Evolutionary conservation across 53 echinoderm and acorn worm genomes (phyloP).

Genomic region (Actinopyga echinites): DNA sequence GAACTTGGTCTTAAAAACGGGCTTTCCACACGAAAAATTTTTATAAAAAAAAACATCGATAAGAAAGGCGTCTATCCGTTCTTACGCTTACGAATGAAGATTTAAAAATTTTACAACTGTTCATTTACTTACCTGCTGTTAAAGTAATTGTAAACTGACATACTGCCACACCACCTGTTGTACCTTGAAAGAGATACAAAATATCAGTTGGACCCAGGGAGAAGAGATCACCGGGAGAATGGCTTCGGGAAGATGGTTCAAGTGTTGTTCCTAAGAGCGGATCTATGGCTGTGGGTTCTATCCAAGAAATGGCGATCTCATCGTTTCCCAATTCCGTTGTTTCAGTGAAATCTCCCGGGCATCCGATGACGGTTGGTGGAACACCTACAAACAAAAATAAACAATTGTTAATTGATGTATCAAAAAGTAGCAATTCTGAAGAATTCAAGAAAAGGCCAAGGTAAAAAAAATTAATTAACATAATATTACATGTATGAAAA

Average conservation of each 20-base stretch:
- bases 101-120: too few species aligned
- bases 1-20: too few species aligned
- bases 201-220: not conserved
- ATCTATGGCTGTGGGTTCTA: not conserved
- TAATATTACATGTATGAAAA: too few species aligned
- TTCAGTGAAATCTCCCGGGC: not conserved
- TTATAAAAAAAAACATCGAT: too few species aligned
- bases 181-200: not conserved
- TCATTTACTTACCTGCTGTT: not conserved
- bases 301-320: not conserved
- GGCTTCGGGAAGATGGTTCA: not conserved
- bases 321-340: not conserved
- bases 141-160: not conserved
- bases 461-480: too few species aligned
- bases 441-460: too few species aligned
- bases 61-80: too few species aligned
- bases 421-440: too few species aligned
- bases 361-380: not conserved
- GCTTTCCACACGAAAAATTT: too few species aligned
- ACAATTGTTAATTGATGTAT: too few species aligned
- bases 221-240: not conserved
- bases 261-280: not conserved
- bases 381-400: not conserved
- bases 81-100: too few species aligned
- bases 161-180: not conserved